Evolutionary conservation across 2,113 vertebrate genomes (phyloP), one percentile per base, ranked within the genome.

Genomic region (Rafetus swinhoei): DNA sequence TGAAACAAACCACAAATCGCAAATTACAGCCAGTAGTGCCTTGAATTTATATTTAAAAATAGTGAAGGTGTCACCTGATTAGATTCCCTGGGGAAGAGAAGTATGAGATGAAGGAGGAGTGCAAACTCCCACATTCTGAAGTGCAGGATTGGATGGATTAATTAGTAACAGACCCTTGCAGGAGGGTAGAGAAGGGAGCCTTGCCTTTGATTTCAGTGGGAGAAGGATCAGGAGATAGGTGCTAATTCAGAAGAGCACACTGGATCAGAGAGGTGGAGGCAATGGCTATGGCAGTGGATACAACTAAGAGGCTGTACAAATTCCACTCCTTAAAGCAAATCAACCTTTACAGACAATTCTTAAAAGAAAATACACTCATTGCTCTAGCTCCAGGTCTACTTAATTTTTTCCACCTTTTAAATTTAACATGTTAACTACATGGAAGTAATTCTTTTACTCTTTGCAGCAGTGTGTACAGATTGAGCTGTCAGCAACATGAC

Each of bases 161-260:
- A 84, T 24, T 84, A 84, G n/a, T 8, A 52, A 72, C n/a, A 72
- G 59, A 69, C 15, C 32, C 32, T n/a, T 29, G n/a, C 3, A 69
- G n/a, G 22, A 24, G 35, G 4, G 35, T 35, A 21, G 29, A 24
- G n/a, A 25, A 35, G n/a, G 24, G 62, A 72, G 82, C 10, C 21
- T 77, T 55, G 50, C 53, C 14, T 25, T 0, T 0, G 92, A 53
- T 29, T 55, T 4, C 2, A 0, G 3, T 1, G 2, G 25, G 6
- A 90, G 24, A 19, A 65, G 92, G 11, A 19, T 52, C n/a, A 2
- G 25, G 86, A 9, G 12, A 11, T 56, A 82, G 22, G 27, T 12
- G 2, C 3, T 9, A 21, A 72, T 35, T 72, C 65, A 21, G n/a
- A 86, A 84, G n/a, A 80, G 11, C 19, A 55, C 12, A 53, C 3